These are phyloP conservation scores for Solea senegalensis DNA, from an alignment of 2,113 vertebrate genomes.

Conservation along the genomic window DNA sequence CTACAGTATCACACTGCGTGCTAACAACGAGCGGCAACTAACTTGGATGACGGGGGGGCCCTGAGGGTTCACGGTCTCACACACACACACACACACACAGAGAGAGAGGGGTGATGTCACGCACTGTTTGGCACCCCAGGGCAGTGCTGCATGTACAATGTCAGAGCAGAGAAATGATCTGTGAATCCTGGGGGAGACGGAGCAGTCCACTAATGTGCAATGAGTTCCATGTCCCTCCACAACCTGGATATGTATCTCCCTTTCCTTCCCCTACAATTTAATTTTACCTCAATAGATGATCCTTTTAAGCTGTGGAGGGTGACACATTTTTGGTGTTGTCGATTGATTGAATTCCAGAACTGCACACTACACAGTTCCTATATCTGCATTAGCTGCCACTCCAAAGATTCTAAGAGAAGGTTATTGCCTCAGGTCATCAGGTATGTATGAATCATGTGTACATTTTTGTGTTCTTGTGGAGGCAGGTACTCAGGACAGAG, in stretches of 20 bases:
- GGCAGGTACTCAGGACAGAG: too few species aligned
- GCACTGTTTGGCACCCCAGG: conserved; percentile 61
- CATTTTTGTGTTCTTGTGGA: too few species aligned
- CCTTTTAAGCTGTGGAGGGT: too few species aligned
- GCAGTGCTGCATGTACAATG: conserved; percentile 70
- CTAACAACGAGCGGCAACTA: conserved; percentile 42
- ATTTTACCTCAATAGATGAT: too few species aligned
- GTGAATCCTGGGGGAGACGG: conserved; percentile 67
- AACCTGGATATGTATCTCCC: conserved; percentile 60
- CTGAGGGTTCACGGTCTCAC: conserved; percentile 35
- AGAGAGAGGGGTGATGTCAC: conserved; percentile 51
- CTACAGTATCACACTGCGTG: conserved; percentile 14
- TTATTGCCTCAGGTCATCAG: too few species aligned
- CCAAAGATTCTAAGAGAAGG: too few species aligned
- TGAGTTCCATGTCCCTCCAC: conserved; percentile 69
- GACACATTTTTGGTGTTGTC: too few species aligned
- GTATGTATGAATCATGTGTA: too few species aligned
- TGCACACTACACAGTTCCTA: too few species aligned
- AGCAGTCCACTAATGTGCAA: conserved; percentile 73
- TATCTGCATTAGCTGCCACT: too few species aligned
- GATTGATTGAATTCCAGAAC: too few species aligned
- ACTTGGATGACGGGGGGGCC: conserved; percentile 31
- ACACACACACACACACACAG: conserved; percentile 6
- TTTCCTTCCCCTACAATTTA: too few species aligned
- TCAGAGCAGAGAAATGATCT: conserved; percentile 80